Evolutionary conservation across 2,888 invertebrate species (phyloP).

Genomic region (Tinea trinotella): DNA sequence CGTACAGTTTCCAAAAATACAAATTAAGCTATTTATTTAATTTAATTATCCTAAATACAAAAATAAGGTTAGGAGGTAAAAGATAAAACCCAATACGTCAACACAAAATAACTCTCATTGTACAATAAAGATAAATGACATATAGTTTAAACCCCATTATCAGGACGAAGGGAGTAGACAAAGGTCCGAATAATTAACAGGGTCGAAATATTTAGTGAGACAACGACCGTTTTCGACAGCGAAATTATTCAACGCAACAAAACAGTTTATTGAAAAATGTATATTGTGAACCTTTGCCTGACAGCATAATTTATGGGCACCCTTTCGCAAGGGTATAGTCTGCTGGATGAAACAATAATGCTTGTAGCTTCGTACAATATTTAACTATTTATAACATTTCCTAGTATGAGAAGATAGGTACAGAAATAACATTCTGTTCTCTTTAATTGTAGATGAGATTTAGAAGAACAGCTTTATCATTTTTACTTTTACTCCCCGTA

Average conservation of each 20-base stretch:
- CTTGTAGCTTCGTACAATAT: slow-evolving; percentile 8
- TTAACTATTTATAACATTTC: slow-evolving; percentile 1
- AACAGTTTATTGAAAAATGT: slow-evolving; percentile 12
- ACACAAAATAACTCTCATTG: not conserved
- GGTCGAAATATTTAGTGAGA: slow-evolving; percentile 9
- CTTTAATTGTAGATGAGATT: too few relatives aligned
- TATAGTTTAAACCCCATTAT: slow-evolving; percentile 11
- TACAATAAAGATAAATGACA: slow-evolving; percentile 8
- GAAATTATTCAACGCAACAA: slow-evolving; percentile 3
- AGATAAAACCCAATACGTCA: too few relatives aligned
- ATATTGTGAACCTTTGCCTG: slow-evolving; percentile 6
- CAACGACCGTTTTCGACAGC: slow-evolving; percentile 9
- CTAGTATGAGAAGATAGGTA: not conserved
- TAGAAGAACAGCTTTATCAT: too few relatives aligned
- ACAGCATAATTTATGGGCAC: slow-evolving; percentile 14
- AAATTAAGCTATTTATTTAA: too few relatives aligned
- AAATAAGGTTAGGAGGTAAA: too few relatives aligned
- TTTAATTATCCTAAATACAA: too few relatives aligned
- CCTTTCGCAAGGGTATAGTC: slow-evolving; percentile 1
- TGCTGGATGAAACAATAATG: slow-evolving; percentile 14
- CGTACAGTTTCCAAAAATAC: too few relatives aligned
- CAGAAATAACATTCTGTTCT: not conserved
- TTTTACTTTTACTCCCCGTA: too few relatives aligned
- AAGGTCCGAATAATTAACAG: slow-evolving; percentile 10
- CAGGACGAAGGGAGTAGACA: not conserved